Percentiles rank a stretch among this genome's conserved stretches.
These are phyloP conservation scores for Oreortyx pictus DNA, from an alignment of 2,797 vertebrate species.

Conservation along the genomic window DNA sequence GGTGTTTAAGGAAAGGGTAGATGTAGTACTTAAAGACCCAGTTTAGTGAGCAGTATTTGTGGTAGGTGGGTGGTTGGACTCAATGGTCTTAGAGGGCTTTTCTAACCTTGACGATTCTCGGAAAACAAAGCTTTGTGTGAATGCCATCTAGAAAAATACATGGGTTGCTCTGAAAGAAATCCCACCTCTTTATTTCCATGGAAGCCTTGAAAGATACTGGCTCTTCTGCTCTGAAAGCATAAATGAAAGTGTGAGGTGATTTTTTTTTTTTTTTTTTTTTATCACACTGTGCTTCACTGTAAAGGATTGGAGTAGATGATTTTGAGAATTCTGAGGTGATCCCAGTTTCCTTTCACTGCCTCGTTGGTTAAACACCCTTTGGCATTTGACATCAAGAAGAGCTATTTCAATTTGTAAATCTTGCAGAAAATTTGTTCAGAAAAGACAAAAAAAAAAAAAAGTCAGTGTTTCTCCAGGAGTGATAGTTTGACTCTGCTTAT, in stretches of 20 bases:
- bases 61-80: no score
- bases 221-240: neutral
- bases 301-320: neutral
- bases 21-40: no score
- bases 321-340: neutral
- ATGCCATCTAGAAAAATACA: neutral
- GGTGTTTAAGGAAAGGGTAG: no score
- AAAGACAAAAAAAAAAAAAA: neutral
- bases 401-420: neutral
- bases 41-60: no score
- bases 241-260: neutral
- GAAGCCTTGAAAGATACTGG: neutral
- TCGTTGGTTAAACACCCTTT: neutral
- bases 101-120: neutral
- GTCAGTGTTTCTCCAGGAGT: neutral
- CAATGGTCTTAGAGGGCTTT: no score
- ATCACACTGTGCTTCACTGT: neutral
- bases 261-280: neutral
- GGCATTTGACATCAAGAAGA: neutral
- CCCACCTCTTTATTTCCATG: no score
- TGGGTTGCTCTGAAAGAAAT: no score
- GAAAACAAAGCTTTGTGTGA: neutral
- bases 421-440: neutral
- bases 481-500: neutral
- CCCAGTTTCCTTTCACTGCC: neutral